phyloP scores from a whole-genome alignment of 2,113 vertebrate genomes.

The Chaenogobius annularis region DNA sequence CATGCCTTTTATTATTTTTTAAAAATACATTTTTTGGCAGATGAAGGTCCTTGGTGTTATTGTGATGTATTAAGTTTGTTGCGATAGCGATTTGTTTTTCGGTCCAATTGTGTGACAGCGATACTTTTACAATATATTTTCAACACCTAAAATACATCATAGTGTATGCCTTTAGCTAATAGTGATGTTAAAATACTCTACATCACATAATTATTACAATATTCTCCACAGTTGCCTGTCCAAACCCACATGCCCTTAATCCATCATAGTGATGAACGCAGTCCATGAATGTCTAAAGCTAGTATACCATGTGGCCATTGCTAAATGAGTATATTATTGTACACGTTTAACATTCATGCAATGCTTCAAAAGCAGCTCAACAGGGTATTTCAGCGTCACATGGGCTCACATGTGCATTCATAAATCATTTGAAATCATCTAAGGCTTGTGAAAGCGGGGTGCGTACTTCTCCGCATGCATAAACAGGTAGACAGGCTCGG shows the following conservation, averaged over 20 bases:
- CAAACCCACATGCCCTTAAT: not conserved
- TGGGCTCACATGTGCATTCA: not conserved
- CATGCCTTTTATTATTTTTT: too few species aligned
- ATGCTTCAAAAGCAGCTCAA: not conserved
- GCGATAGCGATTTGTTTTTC: too few species aligned
- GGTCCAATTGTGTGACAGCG: too few species aligned
- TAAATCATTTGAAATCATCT: conserved; percentile 11
- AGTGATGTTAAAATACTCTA: not conserved
- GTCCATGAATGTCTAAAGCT: not conserved
- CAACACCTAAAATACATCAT: not conserved
- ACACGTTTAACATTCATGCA: not conserved
- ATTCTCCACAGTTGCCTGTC: not conserved
- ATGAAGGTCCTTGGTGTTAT: too few species aligned
- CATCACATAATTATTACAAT: not conserved
- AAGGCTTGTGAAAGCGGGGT: not conserved
- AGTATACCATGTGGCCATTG: not conserved
- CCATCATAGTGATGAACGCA: not conserved
- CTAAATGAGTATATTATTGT: conserved; percentile 1
- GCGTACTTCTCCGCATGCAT: conserved; percentile 25
- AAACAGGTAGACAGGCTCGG: conserved; percentile 38
- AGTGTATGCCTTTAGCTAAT: not conserved
- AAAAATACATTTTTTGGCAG: too few species aligned
- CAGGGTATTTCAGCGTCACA: not conserved
- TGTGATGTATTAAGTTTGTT: too few species aligned
- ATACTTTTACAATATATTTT: too few species aligned